phyloP scores from a whole-genome alignment of 2,888 invertebrate species.

The Eristalis pertinax region DNA sequence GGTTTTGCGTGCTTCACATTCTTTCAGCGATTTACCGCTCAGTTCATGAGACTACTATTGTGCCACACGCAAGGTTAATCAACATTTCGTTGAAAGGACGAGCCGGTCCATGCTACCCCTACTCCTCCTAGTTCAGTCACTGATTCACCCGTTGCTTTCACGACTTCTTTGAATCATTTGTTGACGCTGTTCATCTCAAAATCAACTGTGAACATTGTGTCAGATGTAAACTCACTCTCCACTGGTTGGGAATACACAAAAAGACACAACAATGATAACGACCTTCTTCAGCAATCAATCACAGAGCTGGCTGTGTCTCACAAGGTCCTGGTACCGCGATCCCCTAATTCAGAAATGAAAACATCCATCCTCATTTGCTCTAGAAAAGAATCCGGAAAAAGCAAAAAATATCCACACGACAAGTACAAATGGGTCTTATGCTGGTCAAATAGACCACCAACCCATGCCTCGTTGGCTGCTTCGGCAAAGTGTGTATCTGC shows the following conservation, averaged over 20 bases:
- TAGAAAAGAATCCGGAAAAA: neutral
- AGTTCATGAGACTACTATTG: too few relatives aligned
- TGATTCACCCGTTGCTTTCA: neutral
- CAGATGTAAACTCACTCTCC: neutral
- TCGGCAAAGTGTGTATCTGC: neutral
- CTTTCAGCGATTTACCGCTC: too few relatives aligned
- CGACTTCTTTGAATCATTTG: neutral
- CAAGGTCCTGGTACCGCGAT: neutral
- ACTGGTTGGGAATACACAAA: neutral
- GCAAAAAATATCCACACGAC: conserved; percentile 22
- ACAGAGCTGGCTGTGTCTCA: conserved; percentile 3
- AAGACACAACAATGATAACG: neutral
- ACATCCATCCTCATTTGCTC: conserved; percentile 45
- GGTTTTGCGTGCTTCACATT: too few relatives aligned
- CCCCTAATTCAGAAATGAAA: conserved; percentile 1
- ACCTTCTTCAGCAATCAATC: neutral
- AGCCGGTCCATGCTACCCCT: neutral
- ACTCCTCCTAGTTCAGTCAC: too few relatives aligned
- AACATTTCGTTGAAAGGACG: too few relatives aligned
- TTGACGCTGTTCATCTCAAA: neutral
- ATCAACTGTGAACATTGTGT: neutral
- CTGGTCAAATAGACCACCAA: conserved; percentile 21
- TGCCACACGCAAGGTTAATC: too few relatives aligned
- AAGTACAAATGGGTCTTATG: conserved; percentile 45
- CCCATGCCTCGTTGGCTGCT: neutral